phyloP scores from a whole-genome alignment of 2,888 invertebrate species.

The Blastobasis adustella region DNA sequence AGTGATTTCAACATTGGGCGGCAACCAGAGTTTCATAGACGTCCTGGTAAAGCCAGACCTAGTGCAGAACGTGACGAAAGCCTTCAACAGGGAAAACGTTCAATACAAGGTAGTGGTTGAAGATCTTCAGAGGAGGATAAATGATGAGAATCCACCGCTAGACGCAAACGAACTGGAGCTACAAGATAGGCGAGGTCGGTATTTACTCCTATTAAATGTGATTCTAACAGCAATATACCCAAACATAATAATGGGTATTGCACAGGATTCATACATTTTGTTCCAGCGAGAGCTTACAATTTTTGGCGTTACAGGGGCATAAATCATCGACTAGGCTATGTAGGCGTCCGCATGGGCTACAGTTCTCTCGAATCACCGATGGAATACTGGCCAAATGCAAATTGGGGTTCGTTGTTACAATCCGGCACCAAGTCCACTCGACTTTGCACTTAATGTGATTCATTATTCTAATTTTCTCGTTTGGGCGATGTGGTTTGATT shows the following conservation, averaged over 20 bases:
- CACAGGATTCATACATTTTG: constrained; percentile 59
- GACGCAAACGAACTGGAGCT: constrained; percentile 80
- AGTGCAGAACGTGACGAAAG: constrained; percentile 76
- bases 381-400: constrained; percentile 76
- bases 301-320: constrained; percentile 74
- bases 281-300: constrained; percentile 74
- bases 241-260: constrained; percentile 32
- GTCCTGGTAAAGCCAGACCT: constrained; percentile 81
- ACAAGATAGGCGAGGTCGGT: constrained; percentile 80
- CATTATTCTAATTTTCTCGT: constrained; percentile 26
- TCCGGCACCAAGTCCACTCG: constrained; percentile 40
- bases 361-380: constrained; percentile 71
- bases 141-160: constrained; percentile 84
- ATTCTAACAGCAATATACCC: constrained; percentile 7
- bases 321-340: constrained; percentile 51
- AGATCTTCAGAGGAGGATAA: constrained; percentile 85
- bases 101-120: constrained; percentile 82
- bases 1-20: constrained; percentile 81
- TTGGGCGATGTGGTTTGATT: constrained; percentile 8
- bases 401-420: constrained; percentile 76
- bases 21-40: constrained; percentile 78
- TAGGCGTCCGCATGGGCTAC: constrained; percentile 69
- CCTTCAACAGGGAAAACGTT: constrained; percentile 77
- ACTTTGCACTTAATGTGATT: constrained; percentile 23
- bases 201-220: background rate